These are phyloP conservation scores for Perognathus longimembris DNA, from an alignment of 2,113 vertebrate species.

Conservation along the genomic window DNA sequence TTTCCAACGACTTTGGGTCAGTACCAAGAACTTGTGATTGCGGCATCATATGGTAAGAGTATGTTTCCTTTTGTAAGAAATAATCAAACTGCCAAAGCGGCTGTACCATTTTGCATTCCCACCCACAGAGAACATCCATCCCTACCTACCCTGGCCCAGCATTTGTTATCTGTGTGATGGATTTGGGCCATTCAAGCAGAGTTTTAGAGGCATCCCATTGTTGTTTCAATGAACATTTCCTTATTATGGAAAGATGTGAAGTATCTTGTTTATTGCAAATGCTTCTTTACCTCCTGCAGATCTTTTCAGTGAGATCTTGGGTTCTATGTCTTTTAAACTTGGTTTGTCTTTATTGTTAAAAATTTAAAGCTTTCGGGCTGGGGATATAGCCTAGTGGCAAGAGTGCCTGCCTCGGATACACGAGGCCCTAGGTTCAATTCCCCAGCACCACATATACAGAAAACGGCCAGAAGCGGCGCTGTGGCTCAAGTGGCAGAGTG, in stretches of 20 bases:
- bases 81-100: neutral
- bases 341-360: too few relatives aligned
- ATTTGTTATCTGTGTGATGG: neutral
- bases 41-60: slow-evolving; percentile 20
- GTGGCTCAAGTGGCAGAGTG: too few relatives aligned
- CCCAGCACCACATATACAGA: too few relatives aligned
- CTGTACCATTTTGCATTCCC: neutral
- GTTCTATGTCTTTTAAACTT: too few relatives aligned
- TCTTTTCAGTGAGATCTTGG: neutral
- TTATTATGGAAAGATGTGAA: neutral
- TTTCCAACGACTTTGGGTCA: slow-evolving; percentile 35
- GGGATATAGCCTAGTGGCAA: too few relatives aligned
- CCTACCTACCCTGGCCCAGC: neutral
- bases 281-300: neutral
- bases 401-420: too few relatives aligned
- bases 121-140: neutral
- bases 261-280: neutral
- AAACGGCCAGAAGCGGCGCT: too few relatives aligned
- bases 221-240: neutral
- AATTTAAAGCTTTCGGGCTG: too few relatives aligned
- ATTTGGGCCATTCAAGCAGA: neutral
- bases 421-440: too few relatives aligned
- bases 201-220: too few relatives aligned
- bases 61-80: neutral
- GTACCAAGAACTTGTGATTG: slow-evolving; percentile 13